These are phyloP conservation scores for Tetragonisca angustula DNA, from an alignment of 2,888 invertebrate species.

Conservation along the genomic window DNA sequence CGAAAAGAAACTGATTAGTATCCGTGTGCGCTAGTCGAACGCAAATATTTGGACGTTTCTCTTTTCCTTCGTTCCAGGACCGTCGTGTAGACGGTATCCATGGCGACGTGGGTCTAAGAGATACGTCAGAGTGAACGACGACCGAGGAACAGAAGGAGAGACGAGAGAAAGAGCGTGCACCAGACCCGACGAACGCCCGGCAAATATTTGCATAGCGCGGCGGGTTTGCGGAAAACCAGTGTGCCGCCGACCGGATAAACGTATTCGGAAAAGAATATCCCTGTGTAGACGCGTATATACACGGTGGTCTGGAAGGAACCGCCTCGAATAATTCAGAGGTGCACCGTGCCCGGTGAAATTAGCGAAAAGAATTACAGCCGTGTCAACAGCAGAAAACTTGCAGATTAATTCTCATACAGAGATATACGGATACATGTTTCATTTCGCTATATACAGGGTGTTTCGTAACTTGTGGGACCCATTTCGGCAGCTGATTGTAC, in stretches of 20 bases:
- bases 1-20: slow-evolving; percentile 65
- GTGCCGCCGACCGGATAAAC: slow-evolving; percentile 51
- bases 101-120: slow-evolving; percentile 71
- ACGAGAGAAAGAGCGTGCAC: slow-evolving; percentile 47
- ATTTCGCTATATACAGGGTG: no score
- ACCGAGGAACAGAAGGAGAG: slow-evolving; percentile 61
- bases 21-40: slow-evolving; percentile 50
- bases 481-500: no score
- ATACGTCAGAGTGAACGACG: slow-evolving; percentile 44
- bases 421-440: no score
- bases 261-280: slow-evolving; percentile 56
- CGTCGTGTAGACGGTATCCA: slow-evolving; percentile 75
- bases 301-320: not conserved
- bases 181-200: slow-evolving; percentile 70
- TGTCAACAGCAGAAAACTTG: not conserved
- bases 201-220: slow-evolving; percentile 76
- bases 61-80: slow-evolving; percentile 38
- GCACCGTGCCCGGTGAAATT: not conserved
- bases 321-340: not conserved
- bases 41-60: slow-evolving; percentile 69
- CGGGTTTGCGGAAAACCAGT: slow-evolving; percentile 73
- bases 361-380: not conserved
- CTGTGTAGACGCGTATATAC: not conserved
- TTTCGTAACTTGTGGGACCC: no score
- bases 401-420: not conserved